phyloP scores from a whole-genome alignment of 2,888 invertebrate genomes.

The Acanthosepion pharaonis region DNA sequence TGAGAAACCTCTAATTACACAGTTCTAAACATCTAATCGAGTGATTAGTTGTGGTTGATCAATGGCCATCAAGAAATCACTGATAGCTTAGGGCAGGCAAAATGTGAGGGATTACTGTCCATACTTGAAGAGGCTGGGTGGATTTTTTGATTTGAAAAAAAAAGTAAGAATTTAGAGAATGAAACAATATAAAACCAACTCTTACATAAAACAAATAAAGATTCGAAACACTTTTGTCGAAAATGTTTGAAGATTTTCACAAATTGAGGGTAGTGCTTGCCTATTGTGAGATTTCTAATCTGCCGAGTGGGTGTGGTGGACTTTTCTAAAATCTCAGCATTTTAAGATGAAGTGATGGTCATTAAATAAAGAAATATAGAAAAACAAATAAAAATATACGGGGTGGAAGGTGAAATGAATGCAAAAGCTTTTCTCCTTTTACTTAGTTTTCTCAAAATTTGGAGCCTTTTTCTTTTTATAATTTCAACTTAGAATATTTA shows the following conservation, averaged over 20 bases:
- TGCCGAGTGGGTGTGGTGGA: neutral
- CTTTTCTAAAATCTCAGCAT: neutral
- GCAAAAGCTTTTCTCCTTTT: neutral
- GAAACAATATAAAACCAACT: constrained; percentile 33
- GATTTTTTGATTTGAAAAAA: neutral
- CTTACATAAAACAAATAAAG: neutral
- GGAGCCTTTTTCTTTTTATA: neutral
- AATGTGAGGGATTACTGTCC: neutral
- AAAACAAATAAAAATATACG: neutral
- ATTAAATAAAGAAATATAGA: neutral
- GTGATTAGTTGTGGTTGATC: constrained; percentile 6
- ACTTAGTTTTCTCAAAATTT: neutral
- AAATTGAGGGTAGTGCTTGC: neutral
- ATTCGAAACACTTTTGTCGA: neutral
- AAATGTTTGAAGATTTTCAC: constrained; percentile 1
- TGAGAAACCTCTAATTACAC: constrained; percentile 33
- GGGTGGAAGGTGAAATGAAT: neutral
- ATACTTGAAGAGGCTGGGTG: constrained; percentile 3
- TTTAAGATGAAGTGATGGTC: constrained; percentile 22
- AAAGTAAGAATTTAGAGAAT: neutral
- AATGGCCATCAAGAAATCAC: neutral
- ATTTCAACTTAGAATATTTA: neutral
- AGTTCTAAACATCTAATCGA: neutral
- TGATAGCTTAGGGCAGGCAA: neutral
- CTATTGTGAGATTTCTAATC: neutral